phyloP scores from a whole-genome alignment of 2,113 vertebrate species.

The Cochlearius cochlearius region DNA sequence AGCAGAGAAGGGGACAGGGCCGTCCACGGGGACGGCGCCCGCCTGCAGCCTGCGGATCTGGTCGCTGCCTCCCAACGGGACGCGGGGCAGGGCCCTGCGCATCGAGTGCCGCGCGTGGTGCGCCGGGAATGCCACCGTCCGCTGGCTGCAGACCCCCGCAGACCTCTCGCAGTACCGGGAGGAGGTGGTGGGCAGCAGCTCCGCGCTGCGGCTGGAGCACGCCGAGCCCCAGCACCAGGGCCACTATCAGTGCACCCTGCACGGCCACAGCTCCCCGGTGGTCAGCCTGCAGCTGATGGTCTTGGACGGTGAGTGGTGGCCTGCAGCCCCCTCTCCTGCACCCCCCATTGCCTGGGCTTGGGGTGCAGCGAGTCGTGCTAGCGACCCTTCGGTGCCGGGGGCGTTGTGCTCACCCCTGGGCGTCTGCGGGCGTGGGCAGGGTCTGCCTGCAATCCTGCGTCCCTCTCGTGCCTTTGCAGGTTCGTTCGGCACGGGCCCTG shows the following conservation, averaged over 20 bases:
- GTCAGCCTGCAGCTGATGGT: constrained; percentile 6
- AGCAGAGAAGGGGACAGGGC: fast-evolving
- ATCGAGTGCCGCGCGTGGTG: constrained; percentile 38
- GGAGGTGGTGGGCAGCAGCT: neutral
- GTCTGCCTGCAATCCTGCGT: fast-evolving
- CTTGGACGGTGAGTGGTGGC: neutral
- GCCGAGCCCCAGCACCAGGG: constrained; percentile 17
- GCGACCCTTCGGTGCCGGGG: fast-evolving
- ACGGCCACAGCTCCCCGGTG: neutral
- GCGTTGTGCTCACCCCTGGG: fast-evolving
- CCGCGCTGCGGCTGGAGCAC: neutral
- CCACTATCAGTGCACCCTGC: constrained; percentile 44
- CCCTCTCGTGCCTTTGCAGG: neutral
- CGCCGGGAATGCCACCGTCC: fast-evolving
- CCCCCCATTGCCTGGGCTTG: fast-evolving
- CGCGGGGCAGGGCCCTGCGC: neutral
- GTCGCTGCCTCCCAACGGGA: neutral
- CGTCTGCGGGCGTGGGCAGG: neutral
- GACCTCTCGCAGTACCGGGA: constrained; percentile 15
- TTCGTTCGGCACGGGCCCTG: fast-evolving
- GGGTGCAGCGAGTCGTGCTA: fast-evolving
- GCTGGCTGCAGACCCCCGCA: constrained; percentile 53
- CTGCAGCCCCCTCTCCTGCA: neutral
- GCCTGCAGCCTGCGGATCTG: neutral
- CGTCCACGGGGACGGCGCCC: fast-evolving